These are phyloP conservation scores for Apantesis nais DNA, from an alignment of 2,888 invertebrate species.

Conservation along the genomic window DNA sequence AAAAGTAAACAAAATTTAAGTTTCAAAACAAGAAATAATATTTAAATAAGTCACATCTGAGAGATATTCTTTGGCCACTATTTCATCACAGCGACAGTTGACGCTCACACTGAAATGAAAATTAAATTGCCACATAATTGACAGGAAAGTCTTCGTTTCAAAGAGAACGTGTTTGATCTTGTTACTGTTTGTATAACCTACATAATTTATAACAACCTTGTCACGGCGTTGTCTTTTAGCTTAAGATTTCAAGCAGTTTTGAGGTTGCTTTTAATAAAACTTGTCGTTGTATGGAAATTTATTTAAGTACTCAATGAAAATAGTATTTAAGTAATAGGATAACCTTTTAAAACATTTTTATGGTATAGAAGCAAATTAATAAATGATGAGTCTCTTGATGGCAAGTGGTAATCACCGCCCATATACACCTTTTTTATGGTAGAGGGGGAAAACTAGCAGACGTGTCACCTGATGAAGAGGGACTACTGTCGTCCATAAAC, in stretches of 20 bases:
- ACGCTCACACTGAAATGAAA: slow-evolving; percentile 58
- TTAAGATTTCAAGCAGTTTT: slow-evolving; percentile 9
- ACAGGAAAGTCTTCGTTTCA: slow-evolving; percentile 59
- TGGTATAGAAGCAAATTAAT: no score
- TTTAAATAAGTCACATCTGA: slow-evolving; percentile 18
- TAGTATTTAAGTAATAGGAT: background rate
- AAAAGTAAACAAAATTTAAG: no score
- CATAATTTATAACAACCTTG: slow-evolving; percentile 26
- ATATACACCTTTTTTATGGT: no score
- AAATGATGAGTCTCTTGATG: no score
- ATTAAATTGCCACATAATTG: slow-evolving; percentile 71
- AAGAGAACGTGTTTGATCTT: slow-evolving; percentile 39
- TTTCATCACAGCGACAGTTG: slow-evolving; percentile 52
- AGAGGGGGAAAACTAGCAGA: no score
- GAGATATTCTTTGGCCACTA: slow-evolving; percentile 41
- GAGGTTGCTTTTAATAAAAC: no score
- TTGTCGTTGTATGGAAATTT: background rate
- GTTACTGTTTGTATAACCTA: slow-evolving; percentile 26
- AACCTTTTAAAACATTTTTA: background rate
- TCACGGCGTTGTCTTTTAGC: slow-evolving; percentile 9
- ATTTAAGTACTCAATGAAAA: background rate
- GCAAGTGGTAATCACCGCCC: no score
- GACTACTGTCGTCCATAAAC: no score
- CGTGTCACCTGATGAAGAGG: no score
- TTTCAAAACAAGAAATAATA: no score